Evolutionary conservation across 2,797 vertebrate genomes (phyloP), one percentile per base, ranked within the genome.

Genomic region (Ctenochaetus hawaiiensis): DNA sequence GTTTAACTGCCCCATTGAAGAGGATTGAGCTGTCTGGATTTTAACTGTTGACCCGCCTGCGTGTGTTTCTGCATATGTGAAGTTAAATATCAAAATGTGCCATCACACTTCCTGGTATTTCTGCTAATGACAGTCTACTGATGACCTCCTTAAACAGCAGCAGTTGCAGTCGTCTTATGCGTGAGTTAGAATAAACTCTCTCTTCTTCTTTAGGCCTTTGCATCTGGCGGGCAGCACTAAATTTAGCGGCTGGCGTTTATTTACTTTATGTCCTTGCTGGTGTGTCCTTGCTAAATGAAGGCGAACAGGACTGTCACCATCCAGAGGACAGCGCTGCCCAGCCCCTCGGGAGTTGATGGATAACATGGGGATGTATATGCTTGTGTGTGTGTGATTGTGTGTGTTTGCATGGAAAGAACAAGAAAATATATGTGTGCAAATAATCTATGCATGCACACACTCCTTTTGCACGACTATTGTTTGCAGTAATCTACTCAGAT

Each of bases 241-340:
- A 92, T 94, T 93, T 94, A 94, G 94, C 73, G 54, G 54, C 72
- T 68, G 84, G 65, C 58, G 59, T 93, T 93, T 94, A 94, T 94
- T 95, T 94, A 93, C 89, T 88, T 93, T 84, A 57, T 91, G 93
- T 90, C 94, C 92, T 94, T 93, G 91, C 88, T 84, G 86, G 91
- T 82, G 83, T 92, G 94, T 95, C 94, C 94, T 95, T 94, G 93
- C 92, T 92, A 91, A 94, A 91, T 90, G 89, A 93, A 93, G 91
- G 92, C 82, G 61, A 91, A 89, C 83, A 70, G 77, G 85, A 86
- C 89, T 87, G 86, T 84, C 91, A 92, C 84, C 74, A 82, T 84
- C 81, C 86, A 86, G 85, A 91, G 88, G 90, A 93, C 89, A 78
- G 84, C 66, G 10, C 77, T 72, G 80, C 88, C 73, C 82, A 82